These are phyloP conservation scores for Paradoxurus hermaphroditus DNA, from an alignment of 2,113 vertebrate genomes.

Conservation along the genomic window DNA sequence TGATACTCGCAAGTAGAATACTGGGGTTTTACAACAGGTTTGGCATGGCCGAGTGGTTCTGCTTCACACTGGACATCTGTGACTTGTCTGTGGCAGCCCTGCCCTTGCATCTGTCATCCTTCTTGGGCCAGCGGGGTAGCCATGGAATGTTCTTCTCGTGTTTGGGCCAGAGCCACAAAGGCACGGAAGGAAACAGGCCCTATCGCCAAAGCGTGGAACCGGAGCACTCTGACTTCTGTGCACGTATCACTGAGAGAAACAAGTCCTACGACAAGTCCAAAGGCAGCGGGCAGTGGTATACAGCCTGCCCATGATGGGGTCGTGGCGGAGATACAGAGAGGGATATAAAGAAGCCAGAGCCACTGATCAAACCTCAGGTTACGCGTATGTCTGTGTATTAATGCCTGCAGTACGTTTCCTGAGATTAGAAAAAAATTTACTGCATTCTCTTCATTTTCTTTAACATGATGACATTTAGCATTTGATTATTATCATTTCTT, in stretches of 20 bases:
- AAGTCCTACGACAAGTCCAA: not conserved
- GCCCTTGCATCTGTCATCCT: not conserved
- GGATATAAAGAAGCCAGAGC: not conserved
- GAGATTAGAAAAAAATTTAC: not conserved
- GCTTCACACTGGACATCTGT: no score
- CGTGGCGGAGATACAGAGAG: not conserved
- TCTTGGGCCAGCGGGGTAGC: not conserved
- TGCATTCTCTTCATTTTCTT: not conserved
- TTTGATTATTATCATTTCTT: not conserved
- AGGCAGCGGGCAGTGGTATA: not conserved
- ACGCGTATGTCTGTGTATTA: not conserved
- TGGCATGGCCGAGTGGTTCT: not conserved
- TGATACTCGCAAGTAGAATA: no score
- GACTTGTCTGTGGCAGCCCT: no score
- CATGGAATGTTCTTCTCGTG: not conserved
- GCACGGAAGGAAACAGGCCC: not conserved
- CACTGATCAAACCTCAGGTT: not conserved
- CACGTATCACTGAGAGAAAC: not conserved
- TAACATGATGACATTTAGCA: not conserved
- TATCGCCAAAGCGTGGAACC: no score
- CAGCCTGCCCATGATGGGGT: not conserved
- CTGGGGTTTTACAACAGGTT: not conserved
- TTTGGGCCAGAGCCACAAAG: not conserved
- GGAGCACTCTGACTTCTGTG: not conserved
- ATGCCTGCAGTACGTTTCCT: not conserved